These are phyloP conservation scores for Noctua janthina DNA, from an alignment of 2,888 invertebrate genomes.

Conservation along the genomic window DNA sequence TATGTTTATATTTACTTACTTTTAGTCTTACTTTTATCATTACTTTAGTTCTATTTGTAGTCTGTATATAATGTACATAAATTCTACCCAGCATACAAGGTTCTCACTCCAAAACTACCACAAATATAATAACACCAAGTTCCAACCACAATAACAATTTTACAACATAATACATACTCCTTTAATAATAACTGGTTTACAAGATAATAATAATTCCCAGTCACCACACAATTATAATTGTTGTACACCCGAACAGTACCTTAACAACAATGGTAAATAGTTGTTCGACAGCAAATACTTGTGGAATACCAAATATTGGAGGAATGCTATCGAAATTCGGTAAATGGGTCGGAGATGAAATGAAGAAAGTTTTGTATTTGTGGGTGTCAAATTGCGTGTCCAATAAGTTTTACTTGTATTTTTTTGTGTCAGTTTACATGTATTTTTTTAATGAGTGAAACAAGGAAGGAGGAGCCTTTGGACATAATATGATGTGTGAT, in stretches of 20 bases:
- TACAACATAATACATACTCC: not conserved
- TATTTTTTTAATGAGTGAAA: not conserved
- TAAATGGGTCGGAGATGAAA: not conserved
- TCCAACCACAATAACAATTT: slow-evolving; percentile 12
- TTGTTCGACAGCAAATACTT: slow-evolving; percentile 59
- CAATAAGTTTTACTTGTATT: not conserved
- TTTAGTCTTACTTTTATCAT: too few species aligned
- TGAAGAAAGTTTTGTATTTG: not conserved
- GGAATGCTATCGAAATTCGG: slow-evolving; percentile 58
- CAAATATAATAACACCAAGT: not conserved
- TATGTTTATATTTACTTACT: too few species aligned
- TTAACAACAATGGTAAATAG: slow-evolving; percentile 48
- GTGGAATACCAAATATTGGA: slow-evolving; percentile 55
- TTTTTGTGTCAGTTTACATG: not conserved
- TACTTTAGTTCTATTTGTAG: too few species aligned
- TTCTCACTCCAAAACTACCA: not conserved
- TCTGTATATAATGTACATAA: too few species aligned
- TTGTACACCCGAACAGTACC: slow-evolving; percentile 8
- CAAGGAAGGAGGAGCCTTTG: not conserved
- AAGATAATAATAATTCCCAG: slow-evolving; percentile 2
- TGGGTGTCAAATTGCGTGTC: not conserved
- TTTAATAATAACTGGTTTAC: slow-evolving; percentile 22
- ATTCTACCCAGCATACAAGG: not conserved
- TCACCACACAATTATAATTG: slow-evolving; percentile 29
- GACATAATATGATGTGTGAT: too few species aligned